Conservation (phyloP, 2,888 invertebrate genomes). For the Chrysopilus asiliformis region DNA sequence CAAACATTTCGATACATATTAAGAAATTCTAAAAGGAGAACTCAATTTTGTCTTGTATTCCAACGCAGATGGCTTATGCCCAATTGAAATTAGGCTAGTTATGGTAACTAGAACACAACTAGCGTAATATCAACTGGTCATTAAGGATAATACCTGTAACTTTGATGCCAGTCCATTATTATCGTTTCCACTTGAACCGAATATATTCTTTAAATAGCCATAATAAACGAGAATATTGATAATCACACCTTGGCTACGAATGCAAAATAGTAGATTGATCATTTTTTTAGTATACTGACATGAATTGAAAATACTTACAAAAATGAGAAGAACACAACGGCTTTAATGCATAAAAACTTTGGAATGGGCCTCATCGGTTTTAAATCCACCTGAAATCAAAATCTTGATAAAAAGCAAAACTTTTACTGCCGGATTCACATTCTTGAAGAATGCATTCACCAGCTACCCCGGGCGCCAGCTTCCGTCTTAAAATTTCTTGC, state of each 20-base stretch:
- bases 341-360: constrained; percentile 93
- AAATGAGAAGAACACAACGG: constrained; percentile 95
- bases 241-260: constrained; percentile 76
- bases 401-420: not conserved
- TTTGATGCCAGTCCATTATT: constrained; percentile 66
- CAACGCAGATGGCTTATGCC: not conserved
- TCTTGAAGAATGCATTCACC: not conserved
- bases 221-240: constrained; percentile 77
- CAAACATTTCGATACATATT: constrained; percentile 95
- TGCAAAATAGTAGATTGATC: constrained; percentile 12
- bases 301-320: constrained; percentile 58
- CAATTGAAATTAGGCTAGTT: not conserved
- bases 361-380: constrained; percentile 87
- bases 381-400: constrained; percentile 43
- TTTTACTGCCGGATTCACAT: constrained; percentile 1
- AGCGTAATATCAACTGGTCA: too few species aligned
- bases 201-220: constrained; percentile 63
- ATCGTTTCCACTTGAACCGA: constrained; percentile 51
- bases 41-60: not conserved
- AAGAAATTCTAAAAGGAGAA: constrained; percentile 67
- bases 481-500: too few species aligned
- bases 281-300: constrained; percentile 5
- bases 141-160: too few species aligned
- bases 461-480: too few species aligned
- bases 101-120: too few species aligned